Evolutionary conservation across 53 echinoderm and acorn worm genomes (phyloP).

Genomic region (Astropecten irregularis): DNA sequence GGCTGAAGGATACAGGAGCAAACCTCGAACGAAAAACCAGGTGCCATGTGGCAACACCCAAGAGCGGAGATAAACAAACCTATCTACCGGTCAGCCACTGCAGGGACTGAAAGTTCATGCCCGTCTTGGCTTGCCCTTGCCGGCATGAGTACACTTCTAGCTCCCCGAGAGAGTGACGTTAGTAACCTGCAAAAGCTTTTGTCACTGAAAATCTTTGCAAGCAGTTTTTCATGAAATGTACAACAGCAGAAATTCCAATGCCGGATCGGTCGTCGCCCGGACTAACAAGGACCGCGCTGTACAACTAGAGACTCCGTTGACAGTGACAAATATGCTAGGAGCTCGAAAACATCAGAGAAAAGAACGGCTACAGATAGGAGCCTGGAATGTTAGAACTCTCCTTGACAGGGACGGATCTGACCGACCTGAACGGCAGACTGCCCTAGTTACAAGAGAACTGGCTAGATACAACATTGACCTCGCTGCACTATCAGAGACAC

Average conservation of each 20-base stretch:
- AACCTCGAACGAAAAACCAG: constrained; percentile 23
- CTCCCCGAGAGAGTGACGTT: too few relatives aligned
- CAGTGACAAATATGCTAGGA: neutral
- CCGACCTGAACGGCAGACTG: constrained; percentile 23
- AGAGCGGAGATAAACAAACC: neutral
- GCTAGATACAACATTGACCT: neutral
- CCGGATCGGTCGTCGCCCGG: too few relatives aligned
- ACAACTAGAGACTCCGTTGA: constrained; percentile 3
- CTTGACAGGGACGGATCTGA: neutral
- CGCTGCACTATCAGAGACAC: constrained; percentile 28
- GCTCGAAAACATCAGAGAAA: neutral
- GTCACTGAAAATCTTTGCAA: too few relatives aligned
- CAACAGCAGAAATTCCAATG: too few relatives aligned
- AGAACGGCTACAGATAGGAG: neutral
- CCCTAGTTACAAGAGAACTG: constrained; percentile 7
- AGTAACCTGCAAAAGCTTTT: too few relatives aligned
- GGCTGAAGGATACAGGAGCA: constrained; percentile 12
- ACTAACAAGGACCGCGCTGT: constrained; percentile 10
- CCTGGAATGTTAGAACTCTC: constrained; percentile 44
- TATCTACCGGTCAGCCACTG: neutral
- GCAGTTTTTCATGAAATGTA: too few relatives aligned
- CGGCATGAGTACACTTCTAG: too few relatives aligned
- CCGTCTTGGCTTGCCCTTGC: too few relatives aligned
- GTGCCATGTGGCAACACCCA: neutral
- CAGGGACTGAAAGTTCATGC: too few relatives aligned